Percentiles rank a stretch among this genome's conserved stretches.
Conservation (phyloP, 2,797 vertebrate genomes). For the Prunella strophiata region DNA sequence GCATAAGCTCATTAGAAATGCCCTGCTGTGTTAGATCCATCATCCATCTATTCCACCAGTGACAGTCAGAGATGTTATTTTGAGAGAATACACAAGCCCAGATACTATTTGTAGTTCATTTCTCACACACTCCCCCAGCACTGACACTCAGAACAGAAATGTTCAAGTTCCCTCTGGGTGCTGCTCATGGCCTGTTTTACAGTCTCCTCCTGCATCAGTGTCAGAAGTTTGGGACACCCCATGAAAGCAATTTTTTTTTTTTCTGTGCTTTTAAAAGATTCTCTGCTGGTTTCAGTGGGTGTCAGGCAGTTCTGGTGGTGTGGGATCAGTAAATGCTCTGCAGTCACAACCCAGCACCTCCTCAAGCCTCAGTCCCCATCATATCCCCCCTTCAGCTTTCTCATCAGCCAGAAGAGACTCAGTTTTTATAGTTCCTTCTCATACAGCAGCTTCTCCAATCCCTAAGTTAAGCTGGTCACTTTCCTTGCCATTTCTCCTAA, state of each 20-base stretch:
- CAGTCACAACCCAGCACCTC: background rate
- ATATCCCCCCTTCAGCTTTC: background rate
- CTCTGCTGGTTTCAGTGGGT: background rate
- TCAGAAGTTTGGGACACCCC: background rate
- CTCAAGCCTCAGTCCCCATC: background rate
- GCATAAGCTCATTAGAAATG: background rate
- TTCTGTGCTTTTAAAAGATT: background rate
- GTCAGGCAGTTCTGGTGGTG: fast-evolving
- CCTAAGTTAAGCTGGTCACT: background rate
- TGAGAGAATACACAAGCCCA: background rate
- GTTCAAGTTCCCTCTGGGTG: background rate
- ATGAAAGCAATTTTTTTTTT: background rate
- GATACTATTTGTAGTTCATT: background rate
- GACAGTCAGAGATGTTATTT: background rate
- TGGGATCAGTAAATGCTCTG: background rate
- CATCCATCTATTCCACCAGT: background rate
- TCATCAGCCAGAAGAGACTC: background rate
- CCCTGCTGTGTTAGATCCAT: background rate
- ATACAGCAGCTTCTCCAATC: background rate
- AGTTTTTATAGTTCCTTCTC: background rate
- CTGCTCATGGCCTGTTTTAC: background rate
- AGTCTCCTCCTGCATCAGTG: background rate
- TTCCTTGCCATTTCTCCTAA: background rate
- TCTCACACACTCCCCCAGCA: background rate
- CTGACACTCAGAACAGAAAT: background rate